Conservation (phyloP, 2,888 invertebrate genomes). For the Scaptodrosophila latifasciaeformis region DNA sequence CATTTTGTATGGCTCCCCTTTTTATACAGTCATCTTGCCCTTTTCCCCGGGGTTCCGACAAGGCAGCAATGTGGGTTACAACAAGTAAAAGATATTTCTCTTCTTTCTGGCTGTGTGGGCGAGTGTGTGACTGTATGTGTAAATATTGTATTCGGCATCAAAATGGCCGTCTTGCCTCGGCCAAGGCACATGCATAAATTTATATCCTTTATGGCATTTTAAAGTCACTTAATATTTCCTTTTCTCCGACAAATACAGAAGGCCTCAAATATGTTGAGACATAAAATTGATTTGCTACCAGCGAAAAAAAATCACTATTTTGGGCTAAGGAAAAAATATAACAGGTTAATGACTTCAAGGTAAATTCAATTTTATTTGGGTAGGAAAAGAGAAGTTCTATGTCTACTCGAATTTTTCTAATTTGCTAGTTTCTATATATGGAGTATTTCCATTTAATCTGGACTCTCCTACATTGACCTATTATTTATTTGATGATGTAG, state of each 20-base stretch:
- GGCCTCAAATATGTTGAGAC: not conserved
- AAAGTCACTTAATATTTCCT: not conserved
- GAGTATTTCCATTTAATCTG: too few relatives aligned
- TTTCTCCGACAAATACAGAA: too few relatives aligned
- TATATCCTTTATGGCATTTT: constrained; percentile 1
- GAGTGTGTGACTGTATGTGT: not conserved
- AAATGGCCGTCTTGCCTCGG: not conserved
- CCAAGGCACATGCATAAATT: constrained; percentile 16
- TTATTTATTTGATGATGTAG: too few relatives aligned
- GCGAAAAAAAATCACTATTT: not conserved
- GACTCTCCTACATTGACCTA: too few relatives aligned
- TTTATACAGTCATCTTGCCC: not conserved
- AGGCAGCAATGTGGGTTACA: constrained; percentile 22
- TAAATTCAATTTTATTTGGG: too few relatives aligned
- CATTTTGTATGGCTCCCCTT: not conserved
- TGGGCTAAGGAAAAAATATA: too few relatives aligned
- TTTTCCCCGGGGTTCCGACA: not conserved
- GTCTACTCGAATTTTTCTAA: too few relatives aligned
- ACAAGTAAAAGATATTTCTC: too few relatives aligned
- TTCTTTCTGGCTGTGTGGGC: too few relatives aligned
- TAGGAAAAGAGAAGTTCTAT: too few relatives aligned
- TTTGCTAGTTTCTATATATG: too few relatives aligned
- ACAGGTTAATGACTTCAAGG: too few relatives aligned
- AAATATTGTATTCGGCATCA: not conserved
- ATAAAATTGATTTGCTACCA: not conserved